phyloP scores from a whole-genome alignment of 92 coral and sea anemone genomes.

The Actinostola sp. region DNA sequence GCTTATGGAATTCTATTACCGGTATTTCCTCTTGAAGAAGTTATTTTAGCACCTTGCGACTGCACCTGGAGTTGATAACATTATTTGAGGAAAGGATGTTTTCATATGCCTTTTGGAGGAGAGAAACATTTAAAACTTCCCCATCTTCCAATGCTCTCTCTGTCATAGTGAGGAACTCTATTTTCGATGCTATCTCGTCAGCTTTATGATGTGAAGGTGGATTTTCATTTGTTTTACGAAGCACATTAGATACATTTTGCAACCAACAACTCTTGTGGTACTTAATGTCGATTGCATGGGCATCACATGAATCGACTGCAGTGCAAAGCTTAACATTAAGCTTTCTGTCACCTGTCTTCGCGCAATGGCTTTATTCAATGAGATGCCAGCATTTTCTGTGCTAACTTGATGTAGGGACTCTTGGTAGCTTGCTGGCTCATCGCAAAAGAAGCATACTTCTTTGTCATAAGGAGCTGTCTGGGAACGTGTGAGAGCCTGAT shows the following conservation, averaged over 20 bases:
- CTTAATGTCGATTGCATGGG: conserved; percentile 65
- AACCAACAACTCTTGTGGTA: conserved; percentile 65
- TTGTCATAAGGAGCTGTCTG: conserved; percentile 60
- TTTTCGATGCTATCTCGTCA: conserved; percentile 52
- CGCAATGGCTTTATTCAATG: conserved; percentile 52
- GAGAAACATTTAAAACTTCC: no score
- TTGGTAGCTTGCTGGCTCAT: conserved; percentile 50
- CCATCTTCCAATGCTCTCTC: no score
- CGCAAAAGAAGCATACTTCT: conserved; percentile 67
- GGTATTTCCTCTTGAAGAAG: conserved; percentile 66
- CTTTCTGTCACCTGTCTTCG: conserved; percentile 47
- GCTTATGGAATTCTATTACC: conserved; percentile 65
- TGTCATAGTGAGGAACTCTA: no score
- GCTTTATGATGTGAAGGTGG: conserved; percentile 26
- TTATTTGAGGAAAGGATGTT: no score
- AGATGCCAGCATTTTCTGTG: conserved; percentile 61
- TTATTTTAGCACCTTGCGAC: conserved; percentile 51
- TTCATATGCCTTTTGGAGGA: no score
- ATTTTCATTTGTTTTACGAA: conserved; percentile 39
- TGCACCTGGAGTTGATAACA: no score
- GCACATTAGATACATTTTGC: conserved; percentile 59
- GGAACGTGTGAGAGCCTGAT: conserved; percentile 51
- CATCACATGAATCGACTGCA: conserved; percentile 64
- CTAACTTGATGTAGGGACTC: conserved; percentile 50
- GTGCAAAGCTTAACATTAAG: conserved; percentile 61